Evolutionary conservation across 1,140 invertebrate genomes (phyloP), one percentile per base, ranked within the genome.

Genomic region (Polypedilum vanderplanki): DNA sequence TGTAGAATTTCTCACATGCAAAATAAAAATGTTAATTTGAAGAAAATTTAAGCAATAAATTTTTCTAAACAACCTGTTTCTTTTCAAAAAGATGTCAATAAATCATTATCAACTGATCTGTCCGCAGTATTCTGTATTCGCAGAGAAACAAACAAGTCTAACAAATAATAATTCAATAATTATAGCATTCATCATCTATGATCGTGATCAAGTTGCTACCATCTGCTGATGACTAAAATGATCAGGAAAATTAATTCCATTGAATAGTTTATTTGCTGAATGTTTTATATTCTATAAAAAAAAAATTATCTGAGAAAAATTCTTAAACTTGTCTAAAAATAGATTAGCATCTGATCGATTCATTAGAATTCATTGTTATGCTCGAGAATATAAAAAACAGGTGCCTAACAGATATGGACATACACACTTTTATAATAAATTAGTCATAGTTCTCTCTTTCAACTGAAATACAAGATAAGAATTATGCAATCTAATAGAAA

Each of bases 281-380:
- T 57, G 46, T 57, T 57, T 33, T 33, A 3, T 33, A 33, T 5
- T n/a, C 24, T 33, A 33, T 33, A 33, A 1, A 33, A 33, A 33
- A 33, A 33, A 57, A 57, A 10, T 46, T 46, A 46, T 46, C 15
- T n/a, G 12, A 57, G 12, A n/a, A n/a, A 57, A n/a, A 57, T 57
- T 57, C n/a, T 57, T 57, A 12, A 12, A 57, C n/a, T 57, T 12
- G 12, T 57, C n/a, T 57, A 57, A 57, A 57, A 57, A 57, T 57
- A 57, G 46, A 57, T 57, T 57, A 57, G 46, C 46, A 57, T 57
- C 46, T 57, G 46, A 57, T 57, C 46, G 12, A 57, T 57, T 57
- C 46, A n/a, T 57, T n/a, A 57, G 46, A 57, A 57, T n/a, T 15
- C 46, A 12, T n/a, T 57, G 46, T n/a, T n/a, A 57, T n/a, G 12